Base-by-base conservation (phyloP, 92 coral and sea anemone species). In the Montipora capitata region DNA sequence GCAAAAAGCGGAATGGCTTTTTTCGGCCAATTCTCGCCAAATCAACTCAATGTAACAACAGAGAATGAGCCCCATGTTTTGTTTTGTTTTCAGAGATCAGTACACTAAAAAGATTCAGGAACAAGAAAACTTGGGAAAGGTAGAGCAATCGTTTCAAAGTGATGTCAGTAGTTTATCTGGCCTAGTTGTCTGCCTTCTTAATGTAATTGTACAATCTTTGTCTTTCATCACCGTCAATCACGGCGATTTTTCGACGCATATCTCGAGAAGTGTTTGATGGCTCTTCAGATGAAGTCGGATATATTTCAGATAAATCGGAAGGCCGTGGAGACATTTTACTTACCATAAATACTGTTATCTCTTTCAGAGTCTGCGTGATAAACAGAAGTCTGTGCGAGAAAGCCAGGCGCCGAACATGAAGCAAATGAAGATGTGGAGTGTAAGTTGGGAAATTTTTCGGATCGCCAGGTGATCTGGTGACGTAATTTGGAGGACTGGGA, bases 381-480 rank as follows among this genome's bases (percentile, higher is more conserved):
- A 94, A 72, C 99, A 97, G 69, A 97, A 95, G 78, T 80, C 97
- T 57, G 97, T 97, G 64, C 96, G 99, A 65, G 98, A 97, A 61
- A 97, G 93, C 79, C 99, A 97, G 61, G 98, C 91, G 1, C 98
- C 99, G 9, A 97, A 94, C 81, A 97, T 97, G 94, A 97, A 97
- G 78, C 99, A 97, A 80, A 97, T 97, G 98, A 97, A 97, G 85
- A 97, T 97, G 99, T 97, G 99, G 99, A 97, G 93, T 13, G 99
- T 97, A 88, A 90, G 99, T 93, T 14, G 13, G 11, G 40, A 3
- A 18, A 13, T 52, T 5, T 27, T 38, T 7, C 3, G 20, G 51
- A 72, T 35, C 17, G 16, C 38, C 10, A 48, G 52, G 10, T 48
- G 52, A 48, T 48, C 35, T 27, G 35, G 35, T 27, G 35, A 27